Conservation (phyloP, 2,113 vertebrate genomes). For the Callionymus lyra region DNA sequence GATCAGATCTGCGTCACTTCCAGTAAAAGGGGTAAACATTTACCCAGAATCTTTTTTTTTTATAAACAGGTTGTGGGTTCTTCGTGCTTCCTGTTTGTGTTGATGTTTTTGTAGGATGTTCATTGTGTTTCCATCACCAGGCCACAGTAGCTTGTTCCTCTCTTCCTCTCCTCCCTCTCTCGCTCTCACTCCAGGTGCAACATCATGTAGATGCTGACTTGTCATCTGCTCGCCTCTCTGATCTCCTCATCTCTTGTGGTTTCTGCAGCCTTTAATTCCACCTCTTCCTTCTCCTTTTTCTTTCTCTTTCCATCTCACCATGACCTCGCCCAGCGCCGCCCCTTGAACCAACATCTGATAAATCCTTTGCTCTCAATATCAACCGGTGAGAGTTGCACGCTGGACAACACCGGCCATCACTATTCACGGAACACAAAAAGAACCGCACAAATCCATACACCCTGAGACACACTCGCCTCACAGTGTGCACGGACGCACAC, state of each 20-base stretch:
- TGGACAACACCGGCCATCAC: conserved; percentile 54
- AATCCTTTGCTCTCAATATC: conserved; percentile 69
- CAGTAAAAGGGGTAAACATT: conserved; percentile 39
- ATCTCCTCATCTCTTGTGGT: conserved; percentile 62
- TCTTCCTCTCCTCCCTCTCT: conserved; percentile 18
- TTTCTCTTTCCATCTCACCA: conserved; percentile 41
- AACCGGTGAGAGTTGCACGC: conserved; percentile 69
- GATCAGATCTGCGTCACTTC: conserved; percentile 40
- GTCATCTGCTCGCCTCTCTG: conserved; percentile 45
- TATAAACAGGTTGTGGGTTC: conserved; percentile 39
- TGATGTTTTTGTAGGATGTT: conserved; percentile 40
- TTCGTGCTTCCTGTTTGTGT: conserved; percentile 44
- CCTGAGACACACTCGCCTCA: conserved; percentile 13
- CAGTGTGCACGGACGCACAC: conserved; percentile 11
- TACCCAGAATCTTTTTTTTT: conserved; percentile 36
- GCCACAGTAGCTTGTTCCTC: conserved; percentile 16
- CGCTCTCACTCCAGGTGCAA: conserved; percentile 36
- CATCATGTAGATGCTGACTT: conserved; percentile 8
- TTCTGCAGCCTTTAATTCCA: conserved; percentile 54
- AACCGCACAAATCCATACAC: conserved; percentile 21
- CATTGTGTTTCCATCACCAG: background rate
- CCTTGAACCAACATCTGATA: conserved; percentile 72
- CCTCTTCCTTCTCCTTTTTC: conserved; percentile 44
- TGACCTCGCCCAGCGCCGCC: conserved; percentile 65
- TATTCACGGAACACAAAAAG: conserved; percentile 55